A percentile compares a stretch with the other conserved stretches of the same genome.
These are phyloP conservation scores for Augochlorella aurata DNA, from an alignment of 2,888 invertebrate species.

Conservation along the genomic window DNA sequence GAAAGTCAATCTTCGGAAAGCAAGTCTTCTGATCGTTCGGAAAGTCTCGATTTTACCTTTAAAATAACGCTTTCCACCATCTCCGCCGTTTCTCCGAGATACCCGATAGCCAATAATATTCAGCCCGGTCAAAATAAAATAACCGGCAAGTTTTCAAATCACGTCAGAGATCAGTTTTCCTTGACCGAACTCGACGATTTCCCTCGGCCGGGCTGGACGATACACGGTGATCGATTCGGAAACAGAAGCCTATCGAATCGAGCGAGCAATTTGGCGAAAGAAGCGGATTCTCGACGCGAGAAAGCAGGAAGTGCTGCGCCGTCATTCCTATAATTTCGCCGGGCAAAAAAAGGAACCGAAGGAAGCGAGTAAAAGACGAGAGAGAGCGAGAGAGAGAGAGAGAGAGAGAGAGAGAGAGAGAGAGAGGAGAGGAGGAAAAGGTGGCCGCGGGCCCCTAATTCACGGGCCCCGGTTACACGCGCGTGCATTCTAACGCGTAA, in stretches of 20 bases:
- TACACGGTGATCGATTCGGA: background rate
- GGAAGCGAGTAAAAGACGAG: slow-evolving; percentile 9
- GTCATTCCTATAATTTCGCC: slow-evolving; percentile 53
- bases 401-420: background rate
- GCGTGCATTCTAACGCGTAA: slow-evolving; percentile 68
- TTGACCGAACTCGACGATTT: too few relatives aligned
- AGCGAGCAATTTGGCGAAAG: background rate
- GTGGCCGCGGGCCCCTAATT: slow-evolving; percentile 57
- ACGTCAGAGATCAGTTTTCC: too few relatives aligned
- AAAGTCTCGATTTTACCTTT: too few relatives aligned
- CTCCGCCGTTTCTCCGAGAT: too few relatives aligned
- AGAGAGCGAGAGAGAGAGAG: background rate
- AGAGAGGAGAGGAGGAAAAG: slow-evolving; percentile 1
- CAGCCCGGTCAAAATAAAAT: too few relatives aligned
- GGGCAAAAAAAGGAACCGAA: slow-evolving; percentile 17
- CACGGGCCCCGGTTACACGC: slow-evolving; percentile 63
- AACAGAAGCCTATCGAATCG: background rate
- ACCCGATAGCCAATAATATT: too few relatives aligned
- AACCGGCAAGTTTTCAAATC: too few relatives aligned
- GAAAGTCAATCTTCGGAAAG: too few relatives aligned
- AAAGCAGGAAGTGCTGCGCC: slow-evolving; percentile 61
- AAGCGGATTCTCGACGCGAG: slow-evolving; percentile 43
- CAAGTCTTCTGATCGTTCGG: too few relatives aligned
- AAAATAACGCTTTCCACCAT: too few relatives aligned
- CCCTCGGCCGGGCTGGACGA: too few relatives aligned